Conservation (phyloP, 2,797 vertebrate species). For the Ammospiza maritima region DNA sequence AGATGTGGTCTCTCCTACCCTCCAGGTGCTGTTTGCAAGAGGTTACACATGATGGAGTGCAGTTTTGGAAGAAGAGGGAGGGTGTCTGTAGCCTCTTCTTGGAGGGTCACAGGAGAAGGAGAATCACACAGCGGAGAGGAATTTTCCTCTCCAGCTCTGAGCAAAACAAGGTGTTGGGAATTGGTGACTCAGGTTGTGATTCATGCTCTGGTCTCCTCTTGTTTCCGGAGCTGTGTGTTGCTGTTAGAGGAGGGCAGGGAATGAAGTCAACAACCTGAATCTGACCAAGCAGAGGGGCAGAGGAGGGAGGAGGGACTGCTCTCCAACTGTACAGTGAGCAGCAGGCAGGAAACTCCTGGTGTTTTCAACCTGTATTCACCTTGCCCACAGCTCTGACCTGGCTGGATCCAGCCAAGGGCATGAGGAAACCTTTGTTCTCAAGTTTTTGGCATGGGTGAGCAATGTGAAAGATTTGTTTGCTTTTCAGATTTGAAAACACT, state of each 20-base stretch:
- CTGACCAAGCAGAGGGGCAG: neutral
- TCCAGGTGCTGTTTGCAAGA: neutral
- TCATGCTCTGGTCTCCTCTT: neutral
- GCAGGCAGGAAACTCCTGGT: neutral
- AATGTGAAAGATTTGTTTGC: neutral
- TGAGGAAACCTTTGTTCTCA: conserved; percentile 23
- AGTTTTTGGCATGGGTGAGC: neutral
- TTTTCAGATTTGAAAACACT: neutral
- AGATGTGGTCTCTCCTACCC: neutral
- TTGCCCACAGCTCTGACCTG: neutral
- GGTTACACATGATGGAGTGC: fast-evolving
- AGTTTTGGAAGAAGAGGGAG: neutral
- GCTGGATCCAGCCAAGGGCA: neutral
- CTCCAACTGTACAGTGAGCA: neutral
- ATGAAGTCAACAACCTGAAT: neutral
- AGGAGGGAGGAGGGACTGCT: neutral
- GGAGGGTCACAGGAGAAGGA: fast-evolving
- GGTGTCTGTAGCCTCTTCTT: neutral
- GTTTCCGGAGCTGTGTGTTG: fast-evolving
- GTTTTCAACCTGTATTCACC: neutral
- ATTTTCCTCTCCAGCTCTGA: neutral
- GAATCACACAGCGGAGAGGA: neutral
- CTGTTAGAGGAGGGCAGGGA: neutral
- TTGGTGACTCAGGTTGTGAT: conserved; percentile 27
- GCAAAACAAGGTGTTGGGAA: neutral